phyloP scores from a whole-genome alignment of 2,888 invertebrate species.

The Erannis defoliaria region DNA sequence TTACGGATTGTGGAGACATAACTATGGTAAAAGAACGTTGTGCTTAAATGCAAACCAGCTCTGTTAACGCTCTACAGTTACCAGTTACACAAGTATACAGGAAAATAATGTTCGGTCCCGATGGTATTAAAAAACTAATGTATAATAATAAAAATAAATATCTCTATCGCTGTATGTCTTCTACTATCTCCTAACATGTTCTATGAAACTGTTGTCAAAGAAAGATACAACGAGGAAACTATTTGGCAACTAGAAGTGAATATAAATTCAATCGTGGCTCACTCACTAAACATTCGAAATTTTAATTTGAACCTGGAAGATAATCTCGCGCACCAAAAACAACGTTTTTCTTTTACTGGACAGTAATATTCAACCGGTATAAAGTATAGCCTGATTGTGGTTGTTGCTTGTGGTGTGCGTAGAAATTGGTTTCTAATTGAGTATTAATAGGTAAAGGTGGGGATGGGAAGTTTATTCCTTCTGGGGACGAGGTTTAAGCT shows the following conservation, averaged over 20 bases:
- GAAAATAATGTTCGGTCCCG: slow-evolving; percentile 52
- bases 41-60: slow-evolving; percentile 76
- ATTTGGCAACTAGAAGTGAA: slow-evolving; percentile 84
- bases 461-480: slow-evolving; percentile 78
- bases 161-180: slow-evolving; percentile 72
- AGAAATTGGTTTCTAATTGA: slow-evolving; percentile 70
- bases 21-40: slow-evolving; percentile 61
- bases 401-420: slow-evolving; percentile 65
- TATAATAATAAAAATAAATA: slow-evolving; percentile 77
- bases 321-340: slow-evolving; percentile 69
- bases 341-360: slow-evolving; percentile 47
- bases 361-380: slow-evolving; percentile 51
- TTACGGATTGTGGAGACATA: slow-evolving; percentile 39
- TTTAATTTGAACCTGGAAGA: slow-evolving; percentile 73
- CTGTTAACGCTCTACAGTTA: slow-evolving; percentile 45
- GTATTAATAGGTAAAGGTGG: slow-evolving; percentile 76
- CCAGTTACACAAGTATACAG: slow-evolving; percentile 40
- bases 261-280: slow-evolving; percentile 74
- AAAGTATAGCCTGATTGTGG: slow-evolving; percentile 38
- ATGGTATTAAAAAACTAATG: slow-evolving; percentile 63
- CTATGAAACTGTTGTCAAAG: slow-evolving; percentile 73
- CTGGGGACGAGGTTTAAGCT: slow-evolving; percentile 86
- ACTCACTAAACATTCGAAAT: slow-evolving; percentile 69
- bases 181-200: slow-evolving; percentile 67
- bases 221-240: slow-evolving; percentile 74